phyloP scores from a whole-genome alignment of 2,113 vertebrate species.

The Pseudonaja textilis region DNA sequence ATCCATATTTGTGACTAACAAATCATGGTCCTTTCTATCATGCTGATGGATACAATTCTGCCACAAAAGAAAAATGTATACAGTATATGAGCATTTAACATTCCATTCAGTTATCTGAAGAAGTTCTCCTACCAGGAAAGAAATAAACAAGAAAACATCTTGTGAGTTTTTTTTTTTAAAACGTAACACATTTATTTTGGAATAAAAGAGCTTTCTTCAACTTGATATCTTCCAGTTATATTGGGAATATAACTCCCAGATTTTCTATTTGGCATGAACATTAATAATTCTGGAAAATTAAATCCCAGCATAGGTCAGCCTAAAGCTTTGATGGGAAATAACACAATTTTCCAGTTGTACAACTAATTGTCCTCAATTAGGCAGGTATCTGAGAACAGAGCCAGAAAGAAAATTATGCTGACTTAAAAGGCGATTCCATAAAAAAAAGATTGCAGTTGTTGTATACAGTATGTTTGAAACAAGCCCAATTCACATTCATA shows the following conservation, averaged over 20 bases:
- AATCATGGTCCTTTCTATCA: not conserved
- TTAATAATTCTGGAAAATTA: not conserved
- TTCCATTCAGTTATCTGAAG: not conserved
- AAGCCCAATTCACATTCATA: not conserved
- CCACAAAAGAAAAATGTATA: not conserved
- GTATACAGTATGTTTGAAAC: not conserved
- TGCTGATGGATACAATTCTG: not conserved
- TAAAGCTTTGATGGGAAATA: not conserved
- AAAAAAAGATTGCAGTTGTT: not conserved
- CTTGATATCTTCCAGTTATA: not conserved
- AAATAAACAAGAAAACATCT: not conserved
- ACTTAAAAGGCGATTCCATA: not conserved
- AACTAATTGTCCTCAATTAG: not conserved
- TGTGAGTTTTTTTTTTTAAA: not conserved
- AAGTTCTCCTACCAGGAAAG: not conserved
- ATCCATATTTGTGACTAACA: not conserved
- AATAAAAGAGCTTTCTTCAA: not conserved
- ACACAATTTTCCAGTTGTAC: not conserved
- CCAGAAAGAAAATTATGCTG: not conserved
- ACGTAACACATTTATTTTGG: not conserved
- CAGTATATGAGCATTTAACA: not conserved
- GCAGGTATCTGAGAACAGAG: not conserved
- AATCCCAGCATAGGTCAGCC: not conserved
- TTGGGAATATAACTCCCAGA: not conserved
- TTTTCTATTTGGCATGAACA: not conserved